Evolutionary conservation across 2,888 invertebrate genomes (phyloP), one percentile per base, ranked within the genome.

Genomic region (Cerastis leucographa): DNA sequence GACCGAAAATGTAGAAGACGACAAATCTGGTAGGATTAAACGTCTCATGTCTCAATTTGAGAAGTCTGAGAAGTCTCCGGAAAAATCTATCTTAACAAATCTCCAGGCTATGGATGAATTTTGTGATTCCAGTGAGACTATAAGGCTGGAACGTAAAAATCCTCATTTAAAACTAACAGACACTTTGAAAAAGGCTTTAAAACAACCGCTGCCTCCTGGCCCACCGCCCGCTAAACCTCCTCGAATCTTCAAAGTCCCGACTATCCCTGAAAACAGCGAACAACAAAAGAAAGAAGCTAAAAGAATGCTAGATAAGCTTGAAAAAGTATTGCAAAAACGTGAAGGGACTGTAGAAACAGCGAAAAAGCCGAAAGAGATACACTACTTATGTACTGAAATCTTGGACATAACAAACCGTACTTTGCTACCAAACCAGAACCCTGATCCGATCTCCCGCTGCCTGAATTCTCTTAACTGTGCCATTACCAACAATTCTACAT

Each of bases 221-320:
- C 98, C 98, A 9, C 98, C 98, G 0, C 98, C 98, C 0, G 97
- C 97, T 88, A 98, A 98, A 91, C 98, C 98, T 2, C 98, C 98
- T 0, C 93, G 98, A 82, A 97, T 97, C 1, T 97, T 98, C 87
- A 94, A 95, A 40, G 19, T 44, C 0, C 85, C 91, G 0, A 88
- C 94, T 0, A 91, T 90, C 14, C 88, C 88, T 9, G 93, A 93
- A 88, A 89, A 81, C 25, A 87, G 88, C 17, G 93, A 93, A 66
- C 93, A 92, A 85, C 92, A 92, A 35, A 94, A 93, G 59, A 95
- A 94, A 80, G 97, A 97, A 86, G 96, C 97, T 0, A 97, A 97
- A 90, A 97, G 97, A 81, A 98, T 97, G 97, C 91, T 98, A 0
- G 97, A 97, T 85, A 98, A 97, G 87, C 91, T 98, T 0, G 97